Conservation (phyloP, 2,888 invertebrate species). For the Rhingia rostrata region DNA sequence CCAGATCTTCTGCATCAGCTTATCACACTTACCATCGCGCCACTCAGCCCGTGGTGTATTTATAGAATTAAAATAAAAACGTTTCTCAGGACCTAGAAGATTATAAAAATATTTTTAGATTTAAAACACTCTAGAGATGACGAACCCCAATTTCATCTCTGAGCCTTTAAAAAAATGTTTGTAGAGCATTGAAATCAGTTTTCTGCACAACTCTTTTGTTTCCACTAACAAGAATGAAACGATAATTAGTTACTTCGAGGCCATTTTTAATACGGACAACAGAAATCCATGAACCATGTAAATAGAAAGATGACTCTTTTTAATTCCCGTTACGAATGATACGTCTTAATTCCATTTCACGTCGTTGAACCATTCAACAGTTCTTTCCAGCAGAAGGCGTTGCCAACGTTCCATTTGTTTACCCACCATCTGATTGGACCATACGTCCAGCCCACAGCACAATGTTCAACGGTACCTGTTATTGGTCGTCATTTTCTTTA, state of each 20-base stretch:
- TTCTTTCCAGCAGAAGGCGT: conserved; percentile 52
- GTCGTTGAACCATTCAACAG: conserved; percentile 24
- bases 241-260: background rate
- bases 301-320: background rate
- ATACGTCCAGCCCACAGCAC: conserved; percentile 14
- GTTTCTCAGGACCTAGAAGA: no score
- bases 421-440: conserved; percentile 56
- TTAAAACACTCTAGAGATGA: no score
- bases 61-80: no score
- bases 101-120: no score
- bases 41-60: no score
- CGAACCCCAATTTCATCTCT: no score
- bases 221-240: background rate
- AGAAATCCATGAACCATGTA: no score
- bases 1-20: no score
- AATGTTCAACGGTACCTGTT: conserved; percentile 25
- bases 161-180: no score
- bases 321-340: background rate
- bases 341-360: conserved; percentile 16
- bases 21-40: no score
- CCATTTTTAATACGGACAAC: no score
- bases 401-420: conserved; percentile 53
- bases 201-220: conserved; percentile 1
- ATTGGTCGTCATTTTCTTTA: conserved; percentile 49
- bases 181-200: background rate